Conservation (phyloP, 2,797 vertebrate genomes). For the Parambassis ranga region DNA sequence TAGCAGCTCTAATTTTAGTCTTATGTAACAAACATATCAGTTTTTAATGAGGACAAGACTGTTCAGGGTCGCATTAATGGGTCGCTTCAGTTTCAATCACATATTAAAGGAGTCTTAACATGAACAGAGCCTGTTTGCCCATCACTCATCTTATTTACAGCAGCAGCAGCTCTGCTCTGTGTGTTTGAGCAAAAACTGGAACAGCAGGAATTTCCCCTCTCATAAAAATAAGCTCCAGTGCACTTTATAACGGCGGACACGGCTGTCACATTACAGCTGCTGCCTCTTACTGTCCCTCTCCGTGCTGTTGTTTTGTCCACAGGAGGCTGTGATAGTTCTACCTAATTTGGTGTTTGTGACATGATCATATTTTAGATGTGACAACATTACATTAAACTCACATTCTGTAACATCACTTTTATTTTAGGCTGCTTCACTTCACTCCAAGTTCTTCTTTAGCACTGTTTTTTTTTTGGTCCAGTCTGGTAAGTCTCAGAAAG, state of each 20-base stretch:
- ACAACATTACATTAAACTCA: too few species aligned
- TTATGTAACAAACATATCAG: conserved; percentile 47
- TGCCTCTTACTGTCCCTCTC: conserved; percentile 15
- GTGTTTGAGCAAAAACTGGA: conserved; percentile 56
- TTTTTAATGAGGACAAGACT: conserved; percentile 43
- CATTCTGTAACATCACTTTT: too few species aligned
- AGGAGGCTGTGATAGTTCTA: background rate
- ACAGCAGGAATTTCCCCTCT: conserved; percentile 64
- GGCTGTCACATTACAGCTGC: conserved; percentile 49
- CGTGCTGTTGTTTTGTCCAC: background rate
- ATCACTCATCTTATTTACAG: conserved; percentile 39
- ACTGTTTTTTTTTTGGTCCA: too few species aligned
- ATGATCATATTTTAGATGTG: too few species aligned
- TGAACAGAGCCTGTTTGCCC: conserved; percentile 26
- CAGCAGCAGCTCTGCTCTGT: conserved; percentile 30
- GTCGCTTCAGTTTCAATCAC: conserved; percentile 26
- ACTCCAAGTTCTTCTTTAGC: too few species aligned
- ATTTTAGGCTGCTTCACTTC: too few species aligned
- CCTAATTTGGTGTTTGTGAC: background rate
- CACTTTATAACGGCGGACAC: conserved; percentile 60
- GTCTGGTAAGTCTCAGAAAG: too few species aligned
- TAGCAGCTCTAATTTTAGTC: conserved; percentile 26
- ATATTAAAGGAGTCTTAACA: conserved; percentile 20
- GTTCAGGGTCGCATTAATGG: conserved; percentile 31
- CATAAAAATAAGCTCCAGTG: conserved; percentile 66